Percentiles rank a stretch among this genome's conserved stretches.
Conservation (phyloP, 2,888 invertebrate species). For the Kryphioiulus occultus region DNA sequence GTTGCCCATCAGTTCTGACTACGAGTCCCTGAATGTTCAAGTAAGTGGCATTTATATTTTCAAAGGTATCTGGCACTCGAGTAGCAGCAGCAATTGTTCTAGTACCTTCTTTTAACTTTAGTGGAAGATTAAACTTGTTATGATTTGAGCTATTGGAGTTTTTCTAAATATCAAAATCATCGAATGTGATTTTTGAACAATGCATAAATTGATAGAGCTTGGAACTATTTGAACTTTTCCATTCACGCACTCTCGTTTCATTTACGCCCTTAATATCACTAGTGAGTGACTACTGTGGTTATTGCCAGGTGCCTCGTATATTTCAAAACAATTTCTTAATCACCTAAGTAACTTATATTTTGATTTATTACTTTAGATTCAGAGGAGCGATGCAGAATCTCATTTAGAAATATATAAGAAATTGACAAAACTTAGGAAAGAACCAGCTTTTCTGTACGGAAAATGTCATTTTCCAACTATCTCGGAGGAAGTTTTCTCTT, state of each 20-base stretch:
- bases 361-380: conserved; percentile 51
- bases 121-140: too few species aligned
- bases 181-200: too few species aligned
- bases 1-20: conserved; percentile 52
- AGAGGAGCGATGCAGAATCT: conserved; percentile 53
- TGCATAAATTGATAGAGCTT: too few species aligned
- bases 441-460: conserved; percentile 55
- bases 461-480: conserved; percentile 42
- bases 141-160: too few species aligned
- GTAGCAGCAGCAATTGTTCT: too few species aligned
- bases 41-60: conserved; percentile 47
- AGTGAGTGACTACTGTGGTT: not conserved
- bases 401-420: conserved; percentile 55
- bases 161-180: too few species aligned
- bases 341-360: not conserved
- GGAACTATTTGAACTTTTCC: too few species aligned
- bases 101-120: too few species aligned
- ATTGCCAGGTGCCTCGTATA: not conserved
- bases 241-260: too few species aligned
- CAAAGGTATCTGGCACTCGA: not conserved
- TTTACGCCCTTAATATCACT: too few species aligned
- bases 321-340: not conserved
- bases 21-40: conserved; percentile 53
- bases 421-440: conserved; percentile 54
- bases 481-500: conserved; percentile 53